phyloP scores from a whole-genome alignment of 2,797 vertebrate species.

The Petrocephalus sullivani region DNA sequence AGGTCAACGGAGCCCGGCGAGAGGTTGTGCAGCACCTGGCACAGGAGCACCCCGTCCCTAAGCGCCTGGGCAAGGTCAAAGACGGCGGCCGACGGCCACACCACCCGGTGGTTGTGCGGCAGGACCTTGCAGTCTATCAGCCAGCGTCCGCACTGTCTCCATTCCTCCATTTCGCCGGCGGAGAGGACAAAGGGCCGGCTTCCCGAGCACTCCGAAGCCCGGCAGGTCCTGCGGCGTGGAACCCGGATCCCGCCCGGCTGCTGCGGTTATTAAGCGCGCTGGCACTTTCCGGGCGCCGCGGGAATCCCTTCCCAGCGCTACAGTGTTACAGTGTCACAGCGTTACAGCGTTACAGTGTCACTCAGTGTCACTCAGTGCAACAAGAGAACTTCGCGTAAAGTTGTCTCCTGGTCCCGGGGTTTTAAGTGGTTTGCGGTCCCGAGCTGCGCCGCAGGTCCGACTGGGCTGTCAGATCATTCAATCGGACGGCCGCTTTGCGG shows the following conservation, averaged over 20 bases:
- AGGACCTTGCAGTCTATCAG: conserved; percentile 95
- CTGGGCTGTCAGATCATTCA: neutral
- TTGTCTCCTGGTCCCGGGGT: neutral
- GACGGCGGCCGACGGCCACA: conserved; percentile 89
- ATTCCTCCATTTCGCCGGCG: conserved; percentile 82
- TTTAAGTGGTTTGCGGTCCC: neutral
- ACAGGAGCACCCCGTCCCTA: conserved; percentile 88
- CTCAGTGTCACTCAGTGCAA: neutral
- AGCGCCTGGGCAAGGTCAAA: conserved; percentile 96
- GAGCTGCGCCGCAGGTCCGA: neutral
- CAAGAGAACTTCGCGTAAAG: neutral
- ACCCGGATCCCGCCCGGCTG: conserved; percentile 1
- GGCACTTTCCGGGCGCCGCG: neutral
- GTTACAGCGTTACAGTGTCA: no score
- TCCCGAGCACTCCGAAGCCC: neutral
- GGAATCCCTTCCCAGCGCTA: neutral
- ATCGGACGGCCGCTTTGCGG: neutral
- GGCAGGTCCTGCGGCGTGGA: neutral
- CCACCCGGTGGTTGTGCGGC: conserved; percentile 89
- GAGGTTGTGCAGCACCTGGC: conserved; percentile 95
- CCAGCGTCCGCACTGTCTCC: conserved; percentile 96
- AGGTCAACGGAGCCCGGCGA: conserved; percentile 91
- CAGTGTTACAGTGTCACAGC: no score
- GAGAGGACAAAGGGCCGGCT: neutral
- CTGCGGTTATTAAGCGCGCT: neutral